Conservation (phyloP, 1,140 invertebrate genomes). For the Elymnias hypermnestra region DNA sequence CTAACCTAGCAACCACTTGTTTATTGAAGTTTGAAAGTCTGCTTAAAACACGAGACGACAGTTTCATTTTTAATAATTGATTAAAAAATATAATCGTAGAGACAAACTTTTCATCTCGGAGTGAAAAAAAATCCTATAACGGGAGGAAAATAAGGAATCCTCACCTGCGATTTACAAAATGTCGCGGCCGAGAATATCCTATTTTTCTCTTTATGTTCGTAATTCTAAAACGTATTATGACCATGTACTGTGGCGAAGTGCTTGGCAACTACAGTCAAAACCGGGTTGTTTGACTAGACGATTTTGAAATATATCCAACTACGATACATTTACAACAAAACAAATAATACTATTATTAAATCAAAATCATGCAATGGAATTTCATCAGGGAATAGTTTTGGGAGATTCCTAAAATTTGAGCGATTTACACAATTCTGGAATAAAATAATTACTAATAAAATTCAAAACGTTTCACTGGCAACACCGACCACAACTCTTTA, state of each 20-base stretch:
- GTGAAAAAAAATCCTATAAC: no score
- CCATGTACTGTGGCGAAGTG: slow-evolving; percentile 18
- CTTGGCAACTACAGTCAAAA: slow-evolving; percentile 28
- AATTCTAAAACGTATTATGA: slow-evolving; percentile 21
- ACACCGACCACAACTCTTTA: slow-evolving; percentile 19
- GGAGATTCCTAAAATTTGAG: slow-evolving; percentile 34
- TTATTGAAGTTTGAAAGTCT: no score
- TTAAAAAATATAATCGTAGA: no score
- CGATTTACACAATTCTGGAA: slow-evolving; percentile 29
- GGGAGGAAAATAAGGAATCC: no score
- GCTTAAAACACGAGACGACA: no score
- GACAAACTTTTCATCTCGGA: no score
- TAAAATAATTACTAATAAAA: slow-evolving; percentile 22
- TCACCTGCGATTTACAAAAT: no score
- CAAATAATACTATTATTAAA: slow-evolving; percentile 21
- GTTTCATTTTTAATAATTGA: no score
- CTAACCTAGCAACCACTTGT: no score
- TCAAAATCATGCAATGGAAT: slow-evolving; percentile 17
- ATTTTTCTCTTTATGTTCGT: no score
- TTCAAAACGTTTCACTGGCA: slow-evolving; percentile 10
- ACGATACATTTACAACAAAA: slow-evolving; percentile 16
- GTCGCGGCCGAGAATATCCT: no score
- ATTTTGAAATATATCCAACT: slow-evolving; percentile 21
- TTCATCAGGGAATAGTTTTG: slow-evolving; percentile 16
- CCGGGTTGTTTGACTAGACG: slow-evolving; percentile 36